Base-by-base conservation (phyloP, 2,797 vertebrate genomes). In the Argentina silus region DNA sequence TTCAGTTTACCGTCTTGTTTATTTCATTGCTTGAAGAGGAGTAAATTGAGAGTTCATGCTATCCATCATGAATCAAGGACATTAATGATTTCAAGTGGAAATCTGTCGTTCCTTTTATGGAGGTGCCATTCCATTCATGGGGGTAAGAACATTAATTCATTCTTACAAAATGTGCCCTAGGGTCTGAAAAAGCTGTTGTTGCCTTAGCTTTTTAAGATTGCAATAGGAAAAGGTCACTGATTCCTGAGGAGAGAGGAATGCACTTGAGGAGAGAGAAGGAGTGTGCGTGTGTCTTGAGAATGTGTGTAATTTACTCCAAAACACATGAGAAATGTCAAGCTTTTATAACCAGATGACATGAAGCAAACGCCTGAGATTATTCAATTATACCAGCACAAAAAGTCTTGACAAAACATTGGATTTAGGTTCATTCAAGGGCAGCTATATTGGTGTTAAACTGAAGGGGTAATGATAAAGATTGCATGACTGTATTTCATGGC, bases 171-270 rank as follows among this genome's bases (percentile, higher is more conserved):
- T 67, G 82, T 75, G 82, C 83, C 86, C 65, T 12, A 0, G 78
- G 84, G 62, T 67, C 76, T 65, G 50, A 43, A 10, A 44, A 80
- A 70, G 66, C 62, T 51, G 81, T 74, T 73, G 73, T 76, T 73
- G 60, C 75, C 72, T 61, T 76, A 71, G 72, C 50, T 80, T 66
- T 69, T 67, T 70, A 47, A 44, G 56, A 79, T 63, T 65, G 64
- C 63, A 55, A 50, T 45, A 69, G 71, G 70, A 78, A 89, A 91
- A 91, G 85, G 85, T 92, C 86, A 91, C 8, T 42, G 77, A 51
- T 57, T 68, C 6, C 60, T 10, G 59, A 36, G 59, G 59, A 45
- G 27, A 87, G 80, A 83, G 78, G 66, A 80, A 88, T 27, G 51
- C 10, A 12, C n/a, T n/a, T 47, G 63, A 4, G 44, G 19, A 79